Evolutionary conservation across 2,888 invertebrate genomes (phyloP).

Genomic region (Fissipunctia ypsillon): DNA sequence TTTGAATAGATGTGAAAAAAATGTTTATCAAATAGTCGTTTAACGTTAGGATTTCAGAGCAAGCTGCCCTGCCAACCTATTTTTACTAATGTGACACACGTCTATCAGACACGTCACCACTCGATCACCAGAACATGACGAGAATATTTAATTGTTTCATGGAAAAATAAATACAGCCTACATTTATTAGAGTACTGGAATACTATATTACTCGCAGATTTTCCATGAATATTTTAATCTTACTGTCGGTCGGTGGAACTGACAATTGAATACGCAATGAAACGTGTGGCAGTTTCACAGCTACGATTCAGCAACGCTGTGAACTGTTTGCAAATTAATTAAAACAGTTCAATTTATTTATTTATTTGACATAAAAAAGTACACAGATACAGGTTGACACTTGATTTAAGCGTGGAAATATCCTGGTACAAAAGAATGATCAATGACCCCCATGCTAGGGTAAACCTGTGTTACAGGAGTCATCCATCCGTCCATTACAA

Average conservation of each 20-base stretch:
- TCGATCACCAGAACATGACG: background rate
- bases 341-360: too few relatives aligned
- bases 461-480: too few relatives aligned
- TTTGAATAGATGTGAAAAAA: too few relatives aligned
- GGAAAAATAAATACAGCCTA: background rate
- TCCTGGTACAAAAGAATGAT: too few relatives aligned
- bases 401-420: too few relatives aligned
- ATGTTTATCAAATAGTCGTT: too few relatives aligned
- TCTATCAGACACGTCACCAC: background rate
- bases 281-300: background rate
- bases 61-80: background rate
- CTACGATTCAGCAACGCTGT: background rate
- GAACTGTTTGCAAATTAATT: background rate
- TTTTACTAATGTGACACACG: too few relatives aligned
- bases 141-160: background rate
- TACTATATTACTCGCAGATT: background rate
- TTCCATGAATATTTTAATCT: background rate
- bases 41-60: background rate
- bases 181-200: background rate
- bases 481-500: too few relatives aligned
- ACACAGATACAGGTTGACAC: too few relatives aligned
- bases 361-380: too few relatives aligned
- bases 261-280: background rate
- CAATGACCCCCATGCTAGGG: too few relatives aligned
- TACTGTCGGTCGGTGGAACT: background rate